Percentiles rank a stretch among this genome's conserved stretches.
phyloP scores from a whole-genome alignment of 2,797 vertebrate species.

The Anas bernieri region DNA sequence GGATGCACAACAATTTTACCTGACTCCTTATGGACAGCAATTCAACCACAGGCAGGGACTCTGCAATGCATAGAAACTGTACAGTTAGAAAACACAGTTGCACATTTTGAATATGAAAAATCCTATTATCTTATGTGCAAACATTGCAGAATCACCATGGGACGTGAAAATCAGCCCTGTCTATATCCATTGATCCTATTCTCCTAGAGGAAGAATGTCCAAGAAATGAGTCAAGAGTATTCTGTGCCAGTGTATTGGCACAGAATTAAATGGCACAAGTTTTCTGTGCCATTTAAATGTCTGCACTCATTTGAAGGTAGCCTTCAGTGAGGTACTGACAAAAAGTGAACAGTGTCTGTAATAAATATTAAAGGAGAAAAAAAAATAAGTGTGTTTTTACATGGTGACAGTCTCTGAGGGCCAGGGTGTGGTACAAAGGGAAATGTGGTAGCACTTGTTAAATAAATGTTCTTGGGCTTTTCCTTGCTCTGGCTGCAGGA shows the following conservation, averaged over 20 bases:
- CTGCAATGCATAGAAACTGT: not conserved
- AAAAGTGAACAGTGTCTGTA: not conserved
- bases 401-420: not conserved
- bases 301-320: not conserved
- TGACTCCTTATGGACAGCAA: not conserved
- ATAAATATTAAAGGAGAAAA: not conserved
- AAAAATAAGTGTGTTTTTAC: not conserved
- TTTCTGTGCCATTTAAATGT: not conserved
- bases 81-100: not conserved
- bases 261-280: not conserved
- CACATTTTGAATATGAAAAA: not conserved
- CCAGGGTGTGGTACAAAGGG: not conserved
- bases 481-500: not conserved
- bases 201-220: not conserved
- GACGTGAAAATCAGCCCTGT: not conserved
- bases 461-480: not conserved
- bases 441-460: not conserved
- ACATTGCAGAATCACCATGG: not conserved
- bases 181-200: not conserved
- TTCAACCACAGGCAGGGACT: not conserved
- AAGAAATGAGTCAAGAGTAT: not conserved
- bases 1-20: not conserved
- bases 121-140: not conserved
- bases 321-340: not conserved
- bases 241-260: not conserved